Conservation (phyloP, 2,797 vertebrate species). For the Galaxias olidus region DNA sequence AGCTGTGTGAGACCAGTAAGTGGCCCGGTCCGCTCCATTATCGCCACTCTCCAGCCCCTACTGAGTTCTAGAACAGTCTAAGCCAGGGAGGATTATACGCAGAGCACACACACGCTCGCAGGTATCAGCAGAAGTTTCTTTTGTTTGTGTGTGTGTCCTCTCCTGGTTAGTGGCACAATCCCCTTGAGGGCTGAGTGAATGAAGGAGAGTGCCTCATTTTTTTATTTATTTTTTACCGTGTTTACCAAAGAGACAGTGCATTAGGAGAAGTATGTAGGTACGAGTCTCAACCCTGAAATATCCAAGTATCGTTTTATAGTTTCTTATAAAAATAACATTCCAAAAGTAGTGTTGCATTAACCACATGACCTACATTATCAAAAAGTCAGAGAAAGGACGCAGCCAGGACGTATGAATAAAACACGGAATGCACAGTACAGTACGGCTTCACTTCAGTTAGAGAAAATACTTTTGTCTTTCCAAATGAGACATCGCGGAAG, state of each 20-base stretch:
- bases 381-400: too few relatives aligned
- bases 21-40: conserved; percentile 9
- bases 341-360: conserved; percentile 1
- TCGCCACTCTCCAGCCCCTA: background rate
- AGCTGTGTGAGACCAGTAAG: conserved; percentile 6
- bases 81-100: background rate
- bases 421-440: background rate
- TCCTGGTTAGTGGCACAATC: background rate
- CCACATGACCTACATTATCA: conserved; percentile 9
- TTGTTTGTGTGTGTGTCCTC: background rate
- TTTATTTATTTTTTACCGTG: background rate
- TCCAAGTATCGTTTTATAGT: background rate
- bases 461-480: background rate
- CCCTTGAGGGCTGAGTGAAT: background rate
- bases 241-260: background rate
- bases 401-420: conserved; percentile 2
- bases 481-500: conserved; percentile 7
- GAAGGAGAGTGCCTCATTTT: conserved; percentile 1
- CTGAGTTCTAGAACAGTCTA: background rate
- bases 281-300: background rate
- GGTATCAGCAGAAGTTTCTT: background rate
- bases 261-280: background rate
- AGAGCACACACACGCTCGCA: background rate
- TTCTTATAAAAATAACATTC: too few relatives aligned
- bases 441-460: background rate